Conservation (phyloP, 2,888 invertebrate species). For the Exocentrus adspersus region DNA sequence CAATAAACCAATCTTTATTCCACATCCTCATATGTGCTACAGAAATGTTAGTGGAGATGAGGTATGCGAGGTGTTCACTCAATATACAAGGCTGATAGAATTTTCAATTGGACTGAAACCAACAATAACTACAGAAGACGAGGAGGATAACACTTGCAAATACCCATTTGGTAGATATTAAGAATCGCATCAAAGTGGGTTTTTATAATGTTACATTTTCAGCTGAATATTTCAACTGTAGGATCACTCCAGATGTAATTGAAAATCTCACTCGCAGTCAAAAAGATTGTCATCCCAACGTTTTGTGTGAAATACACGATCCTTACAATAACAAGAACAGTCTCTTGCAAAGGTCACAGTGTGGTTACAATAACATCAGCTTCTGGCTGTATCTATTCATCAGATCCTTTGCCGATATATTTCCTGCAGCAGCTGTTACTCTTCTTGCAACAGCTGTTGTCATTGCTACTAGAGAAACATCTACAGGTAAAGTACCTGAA, state of each 20-base stretch:
- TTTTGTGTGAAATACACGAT: slow-evolving; percentile 77
- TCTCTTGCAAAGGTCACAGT: slow-evolving; percentile 75
- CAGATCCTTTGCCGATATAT: slow-evolving; percentile 78
- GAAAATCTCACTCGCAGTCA: slow-evolving; percentile 56
- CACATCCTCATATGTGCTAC: slow-evolving; percentile 70
- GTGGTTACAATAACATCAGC: slow-evolving; percentile 75
- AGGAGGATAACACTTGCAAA: slow-evolving; percentile 69
- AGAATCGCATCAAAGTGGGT: not conserved
- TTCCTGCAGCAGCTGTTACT: slow-evolving; percentile 77
- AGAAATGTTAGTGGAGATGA: slow-evolving; percentile 53
- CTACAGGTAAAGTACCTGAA: slow-evolving; percentile 70
- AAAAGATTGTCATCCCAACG: slow-evolving; percentile 69
- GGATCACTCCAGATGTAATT: slow-evolving; percentile 68
- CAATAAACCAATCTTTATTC: slow-evolving; percentile 10
- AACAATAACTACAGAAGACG: slow-evolving; percentile 52
- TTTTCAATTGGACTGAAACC: slow-evolving; percentile 68
- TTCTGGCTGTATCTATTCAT: slow-evolving; percentile 78
- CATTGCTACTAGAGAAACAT: slow-evolving; percentile 85
- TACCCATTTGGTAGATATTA: slow-evolving; percentile 69
- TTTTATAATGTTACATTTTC: too few species aligned
- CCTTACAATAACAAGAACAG: slow-evolving; percentile 75
- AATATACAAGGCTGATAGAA: slow-evolving; percentile 65
- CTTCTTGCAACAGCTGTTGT: slow-evolving; percentile 80
- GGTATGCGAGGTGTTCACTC: slow-evolving; percentile 72
- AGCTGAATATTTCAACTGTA: slow-evolving; percentile 69